Percentiles rank a stretch among this genome's conserved stretches.
These are phyloP conservation scores for Leptodactylus fallax DNA, from an alignment of 2,797 vertebrate genomes.

Conservation along the genomic window DNA sequence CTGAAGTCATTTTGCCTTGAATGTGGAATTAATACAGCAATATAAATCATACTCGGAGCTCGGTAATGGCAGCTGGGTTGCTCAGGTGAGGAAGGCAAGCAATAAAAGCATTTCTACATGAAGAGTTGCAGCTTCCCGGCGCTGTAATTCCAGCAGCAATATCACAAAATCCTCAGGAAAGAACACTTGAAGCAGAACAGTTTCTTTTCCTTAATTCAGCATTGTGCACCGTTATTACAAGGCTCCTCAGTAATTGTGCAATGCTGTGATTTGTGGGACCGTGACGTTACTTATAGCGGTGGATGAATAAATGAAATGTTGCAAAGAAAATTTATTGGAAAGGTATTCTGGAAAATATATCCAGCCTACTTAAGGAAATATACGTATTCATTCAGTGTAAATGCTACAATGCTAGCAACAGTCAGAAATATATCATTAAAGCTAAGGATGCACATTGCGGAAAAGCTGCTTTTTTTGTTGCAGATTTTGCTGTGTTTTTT, in stretches of 20 bases:
- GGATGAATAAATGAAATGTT: neutral
- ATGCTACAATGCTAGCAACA: too few relatives aligned
- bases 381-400: too few relatives aligned
- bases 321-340: neutral
- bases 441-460: too few relatives aligned
- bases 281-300: neutral
- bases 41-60: slow-evolving; percentile 31
- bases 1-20: slow-evolving; percentile 28
- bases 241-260: slow-evolving; percentile 12
- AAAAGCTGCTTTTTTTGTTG: too few relatives aligned
- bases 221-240: neutral
- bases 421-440: too few relatives aligned
- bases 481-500: too few relatives aligned
- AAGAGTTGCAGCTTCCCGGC: neutral
- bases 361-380: neutral
- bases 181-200: slow-evolving; percentile 15
- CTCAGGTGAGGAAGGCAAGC: slow-evolving; percentile 27
- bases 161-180: slow-evolving; percentile 8
- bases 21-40: slow-evolving; percentile 19
- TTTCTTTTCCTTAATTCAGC: neutral
- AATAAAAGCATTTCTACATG: slow-evolving; percentile 34
- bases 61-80: neutral
- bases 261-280: neutral
- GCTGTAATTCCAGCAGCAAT: slow-evolving; percentile 12
- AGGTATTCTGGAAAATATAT: neutral